These are phyloP conservation scores for Dendrocincla fuliginosa DNA, from an alignment of 2,797 vertebrate genomes.

Conservation along the genomic window DNA sequence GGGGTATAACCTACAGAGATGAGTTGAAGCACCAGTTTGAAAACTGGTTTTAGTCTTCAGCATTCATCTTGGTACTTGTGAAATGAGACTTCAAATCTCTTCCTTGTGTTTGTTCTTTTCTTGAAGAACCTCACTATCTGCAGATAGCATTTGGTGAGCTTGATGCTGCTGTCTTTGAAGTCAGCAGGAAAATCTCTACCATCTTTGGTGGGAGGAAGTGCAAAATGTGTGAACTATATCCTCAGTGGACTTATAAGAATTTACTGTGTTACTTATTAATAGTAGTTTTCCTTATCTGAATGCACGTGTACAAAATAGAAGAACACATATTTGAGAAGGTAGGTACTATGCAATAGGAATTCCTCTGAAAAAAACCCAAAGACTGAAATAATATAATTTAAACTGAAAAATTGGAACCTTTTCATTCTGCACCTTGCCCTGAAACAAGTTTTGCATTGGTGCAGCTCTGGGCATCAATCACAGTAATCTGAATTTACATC, in stretches of 20 bases:
- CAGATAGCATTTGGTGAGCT: neutral
- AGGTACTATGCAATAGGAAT: neutral
- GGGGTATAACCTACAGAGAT: neutral
- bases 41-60: conserved; percentile 18
- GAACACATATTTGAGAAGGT: neutral
- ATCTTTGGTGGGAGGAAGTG: neutral
- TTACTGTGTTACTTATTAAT: neutral
- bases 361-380: neutral
- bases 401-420: neutral
- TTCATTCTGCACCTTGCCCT: neutral
- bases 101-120: neutral
- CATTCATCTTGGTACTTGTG: neutral
- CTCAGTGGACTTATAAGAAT: neutral
- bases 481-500: neutral
- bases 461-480: neutral
- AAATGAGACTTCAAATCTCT: neutral
- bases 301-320: neutral
- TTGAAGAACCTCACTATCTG: neutral
- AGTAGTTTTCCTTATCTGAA: neutral
- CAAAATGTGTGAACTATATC: neutral
- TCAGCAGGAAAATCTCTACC: neutral
- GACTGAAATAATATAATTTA: neutral
- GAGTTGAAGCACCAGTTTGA: neutral
- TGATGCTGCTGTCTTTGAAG: neutral
- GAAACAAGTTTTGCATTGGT: neutral